Conservation (phyloP, 2,888 invertebrate species). For the Oscheius myriophilus region DNA sequence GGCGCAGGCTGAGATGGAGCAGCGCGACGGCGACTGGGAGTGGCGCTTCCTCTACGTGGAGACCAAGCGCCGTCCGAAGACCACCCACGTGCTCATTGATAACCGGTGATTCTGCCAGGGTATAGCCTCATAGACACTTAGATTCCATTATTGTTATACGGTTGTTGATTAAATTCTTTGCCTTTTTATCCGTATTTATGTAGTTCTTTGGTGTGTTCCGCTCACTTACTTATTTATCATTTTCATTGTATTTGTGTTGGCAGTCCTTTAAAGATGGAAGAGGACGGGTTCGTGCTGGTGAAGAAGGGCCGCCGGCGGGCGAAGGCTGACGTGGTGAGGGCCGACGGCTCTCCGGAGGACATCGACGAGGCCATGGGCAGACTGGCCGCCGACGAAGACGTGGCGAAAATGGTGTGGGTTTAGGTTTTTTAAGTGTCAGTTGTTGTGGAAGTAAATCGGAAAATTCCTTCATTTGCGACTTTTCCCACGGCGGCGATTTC, state of each 20-base stretch:
- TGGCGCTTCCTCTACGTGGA: constrained; percentile 54
- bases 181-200: constrained; percentile 1
- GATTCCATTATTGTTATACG: not conserved
- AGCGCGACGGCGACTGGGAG: constrained; percentile 60
- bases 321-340: constrained; percentile 7
- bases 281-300: constrained; percentile 46
- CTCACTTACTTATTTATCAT: too few relatives aligned
- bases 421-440: too few relatives aligned
- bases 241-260: not conserved
- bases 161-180: constrained; percentile 1
- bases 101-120: constrained; percentile 48
- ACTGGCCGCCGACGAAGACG: not conserved
- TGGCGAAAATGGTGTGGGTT: constrained; percentile 14
- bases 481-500: too few relatives aligned
- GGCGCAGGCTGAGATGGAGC: constrained; percentile 64
- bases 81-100: constrained; percentile 63
- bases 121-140: not conserved
- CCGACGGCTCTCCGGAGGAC: constrained; percentile 37
- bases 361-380: constrained; percentile 39
- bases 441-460: too few relatives aligned
- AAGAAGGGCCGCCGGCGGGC: constrained; percentile 1
- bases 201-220: not conserved
- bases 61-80: constrained; percentile 52
- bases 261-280: constrained; percentile 40
- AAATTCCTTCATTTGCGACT: too few relatives aligned